Evolutionary conservation across 2,888 invertebrate genomes (phyloP), one percentile per base, ranked within the genome.

Genomic region (Camptogramma bilineatum): DNA sequence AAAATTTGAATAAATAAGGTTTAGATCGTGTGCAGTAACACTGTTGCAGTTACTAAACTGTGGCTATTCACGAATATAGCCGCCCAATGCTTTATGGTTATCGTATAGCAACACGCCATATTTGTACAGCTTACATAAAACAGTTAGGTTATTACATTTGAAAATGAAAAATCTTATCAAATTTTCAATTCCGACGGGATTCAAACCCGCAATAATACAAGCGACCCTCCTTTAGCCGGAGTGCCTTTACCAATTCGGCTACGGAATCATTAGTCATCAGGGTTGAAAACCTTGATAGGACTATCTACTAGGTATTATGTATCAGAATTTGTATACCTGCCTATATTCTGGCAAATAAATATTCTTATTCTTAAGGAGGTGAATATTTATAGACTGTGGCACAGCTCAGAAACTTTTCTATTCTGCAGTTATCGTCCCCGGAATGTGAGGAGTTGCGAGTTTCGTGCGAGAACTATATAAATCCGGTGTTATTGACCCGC

Each of bases 401-500:
- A 16, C 31, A 21, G 21, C 54, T 55, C 42, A 52, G 17, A 60
- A 64, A 60, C 52, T 64, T 64, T 60, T 60, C 55, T 47, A 31
- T 62, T 52, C 31, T n/a, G 57, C 61, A 44, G 52, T 66, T 62
- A 66, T 66, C 66, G 62, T 66, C 52, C 44, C 51, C 44, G 58
- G 62, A 66, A 66, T 62, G 66, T 58, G 58, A 56, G 52, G 52
- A 66, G 10, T 56, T 48, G 52, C 31, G 44, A 52, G 48, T 56
- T 59, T 58, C 63, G 58, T 66, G 69, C 51, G 46, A 57, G 21
- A 53, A 52, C 56, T 64, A 59, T 62, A 69, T 69, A 64, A 64
- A 66, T 63, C 51, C n/a, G 50, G 61, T 64, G 59, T 59, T 66
- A 64, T 69, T 64, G 64, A 62, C 64, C 62, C 57, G 56, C 53